Percentiles rank a stretch among this genome's conserved stretches.
phyloP scores from a whole-genome alignment of 2,797 vertebrate genomes.

The Macrochelys suwanniensis region DNA sequence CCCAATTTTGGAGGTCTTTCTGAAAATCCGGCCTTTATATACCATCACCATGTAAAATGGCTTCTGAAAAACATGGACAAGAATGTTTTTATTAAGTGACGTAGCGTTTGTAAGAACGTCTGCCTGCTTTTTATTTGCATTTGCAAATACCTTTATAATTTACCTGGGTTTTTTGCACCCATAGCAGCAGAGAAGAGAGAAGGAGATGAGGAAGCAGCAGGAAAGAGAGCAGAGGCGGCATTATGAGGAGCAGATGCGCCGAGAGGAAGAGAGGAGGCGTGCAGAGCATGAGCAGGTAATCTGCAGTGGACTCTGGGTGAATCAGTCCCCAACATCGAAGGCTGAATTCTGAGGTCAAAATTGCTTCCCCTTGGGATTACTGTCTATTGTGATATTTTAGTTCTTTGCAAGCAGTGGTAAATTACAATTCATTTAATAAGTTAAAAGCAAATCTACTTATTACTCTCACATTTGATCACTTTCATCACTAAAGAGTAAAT shows the following conservation, averaged over 20 bases:
- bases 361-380: neutral
- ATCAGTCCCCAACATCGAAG: neutral
- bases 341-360: neutral
- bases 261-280: slow-evolving; percentile 95
- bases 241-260: slow-evolving; percentile 95
- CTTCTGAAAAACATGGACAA: neutral
- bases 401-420: neutral
- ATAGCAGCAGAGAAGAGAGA: slow-evolving; percentile 95
- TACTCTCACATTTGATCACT: neutral
- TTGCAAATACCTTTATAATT: neutral
- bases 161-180: slow-evolving; percentile 5
- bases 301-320: fast-evolving
- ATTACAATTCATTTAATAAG: slow-evolving; percentile 23
- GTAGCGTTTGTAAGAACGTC: neutral
- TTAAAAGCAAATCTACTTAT: neutral
- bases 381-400: neutral
- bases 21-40: neutral
- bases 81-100: neutral
- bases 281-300: slow-evolving; percentile 95
- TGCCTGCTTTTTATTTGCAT: neutral
- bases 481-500: slow-evolving; percentile 30
- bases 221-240: slow-evolving; percentile 94
- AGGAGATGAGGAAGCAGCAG: slow-evolving; percentile 97
- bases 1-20: neutral
- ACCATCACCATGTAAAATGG: neutral